Evolutionary conservation across 2,113 vertebrate genomes (phyloP).

Genomic region (Cettia cetti): DNA sequence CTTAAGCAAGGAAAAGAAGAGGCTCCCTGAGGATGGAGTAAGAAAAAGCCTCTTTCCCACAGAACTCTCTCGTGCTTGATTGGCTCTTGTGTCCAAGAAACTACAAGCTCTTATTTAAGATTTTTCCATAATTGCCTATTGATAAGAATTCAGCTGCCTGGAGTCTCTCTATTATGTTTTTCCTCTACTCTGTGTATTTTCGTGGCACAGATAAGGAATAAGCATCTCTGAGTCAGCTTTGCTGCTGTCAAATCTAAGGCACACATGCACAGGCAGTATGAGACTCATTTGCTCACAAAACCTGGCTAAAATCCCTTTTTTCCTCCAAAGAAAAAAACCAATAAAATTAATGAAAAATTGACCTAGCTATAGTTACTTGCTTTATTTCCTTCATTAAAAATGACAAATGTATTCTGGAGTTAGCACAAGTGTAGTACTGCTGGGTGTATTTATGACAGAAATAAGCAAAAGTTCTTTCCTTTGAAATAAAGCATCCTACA

Average conservation of each 20-base stretch:
- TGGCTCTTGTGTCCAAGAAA: neutral
- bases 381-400: slow-evolving; percentile 51
- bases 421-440: neutral
- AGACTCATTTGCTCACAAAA: neutral
- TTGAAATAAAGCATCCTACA: neutral
- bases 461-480: neutral
- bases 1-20: neutral
- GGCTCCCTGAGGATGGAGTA: neutral
- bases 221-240: neutral
- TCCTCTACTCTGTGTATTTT: neutral
- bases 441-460: slow-evolving; percentile 14
- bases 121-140: neutral
- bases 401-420: neutral
- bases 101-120: neutral
- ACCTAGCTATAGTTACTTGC: neutral
- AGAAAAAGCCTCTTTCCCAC: neutral
- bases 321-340: neutral
- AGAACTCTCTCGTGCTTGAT: neutral
- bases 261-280: neutral
- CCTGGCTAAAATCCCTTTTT: neutral
- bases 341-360: neutral
- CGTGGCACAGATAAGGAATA: neutral
- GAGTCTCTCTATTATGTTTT: neutral
- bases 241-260: neutral
- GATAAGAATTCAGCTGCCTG: neutral